A percentile compares a stretch with the other conserved stretches of the same genome.
Evolutionary conservation across 1,140 invertebrate species (phyloP).

Genomic region (Cecropterus lyciades): DNA sequence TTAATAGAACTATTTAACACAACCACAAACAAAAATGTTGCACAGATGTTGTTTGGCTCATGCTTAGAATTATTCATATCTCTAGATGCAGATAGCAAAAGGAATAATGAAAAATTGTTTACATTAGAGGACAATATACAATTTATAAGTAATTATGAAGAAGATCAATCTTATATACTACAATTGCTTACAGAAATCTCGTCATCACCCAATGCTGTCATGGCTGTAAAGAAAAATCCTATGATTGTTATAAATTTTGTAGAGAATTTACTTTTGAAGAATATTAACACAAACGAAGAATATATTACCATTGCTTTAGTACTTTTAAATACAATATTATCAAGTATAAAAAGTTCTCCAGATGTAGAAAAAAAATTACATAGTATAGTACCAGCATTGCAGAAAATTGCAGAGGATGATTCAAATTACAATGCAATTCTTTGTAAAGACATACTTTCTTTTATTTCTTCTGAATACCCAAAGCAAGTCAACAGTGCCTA

Average conservation of each 20-base stretch:
- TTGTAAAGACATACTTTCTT: slow-evolving; percentile 64
- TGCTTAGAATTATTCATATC: slow-evolving; percentile 58
- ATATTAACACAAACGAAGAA: slow-evolving; percentile 60
- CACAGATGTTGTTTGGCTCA: slow-evolving; percentile 53
- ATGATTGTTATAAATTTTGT: slow-evolving; percentile 68
- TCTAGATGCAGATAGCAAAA: slow-evolving; percentile 43
- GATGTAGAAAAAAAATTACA: slow-evolving; percentile 52
- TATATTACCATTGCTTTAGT: slow-evolving; percentile 82
- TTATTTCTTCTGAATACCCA: slow-evolving; percentile 51
- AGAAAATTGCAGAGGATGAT: slow-evolving; percentile 51
- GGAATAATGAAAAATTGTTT: slow-evolving; percentile 57
- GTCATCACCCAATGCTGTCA: slow-evolving; percentile 60
- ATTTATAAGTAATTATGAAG: slow-evolving; percentile 64
- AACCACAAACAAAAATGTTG: slow-evolving; percentile 42
- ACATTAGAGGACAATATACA: slow-evolving; percentile 65
- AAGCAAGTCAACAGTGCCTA: slow-evolving; percentile 78
- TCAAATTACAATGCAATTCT: slow-evolving; percentile 55
- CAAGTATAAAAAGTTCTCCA: slow-evolving; percentile 52
- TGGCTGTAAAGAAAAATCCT: slow-evolving; percentile 66
- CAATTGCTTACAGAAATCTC: slow-evolving; percentile 69
- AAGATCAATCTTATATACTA: slow-evolving; percentile 61
- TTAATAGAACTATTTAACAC: slow-evolving; percentile 60
- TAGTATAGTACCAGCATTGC: slow-evolving; percentile 56
- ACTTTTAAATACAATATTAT: slow-evolving; percentile 75
- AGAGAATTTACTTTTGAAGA: slow-evolving; percentile 64